Evolutionary conservation across 1,140 invertebrate genomes (phyloP), one percentile per base, ranked within the genome.

Genomic region (Cataglyphis hispanica): DNA sequence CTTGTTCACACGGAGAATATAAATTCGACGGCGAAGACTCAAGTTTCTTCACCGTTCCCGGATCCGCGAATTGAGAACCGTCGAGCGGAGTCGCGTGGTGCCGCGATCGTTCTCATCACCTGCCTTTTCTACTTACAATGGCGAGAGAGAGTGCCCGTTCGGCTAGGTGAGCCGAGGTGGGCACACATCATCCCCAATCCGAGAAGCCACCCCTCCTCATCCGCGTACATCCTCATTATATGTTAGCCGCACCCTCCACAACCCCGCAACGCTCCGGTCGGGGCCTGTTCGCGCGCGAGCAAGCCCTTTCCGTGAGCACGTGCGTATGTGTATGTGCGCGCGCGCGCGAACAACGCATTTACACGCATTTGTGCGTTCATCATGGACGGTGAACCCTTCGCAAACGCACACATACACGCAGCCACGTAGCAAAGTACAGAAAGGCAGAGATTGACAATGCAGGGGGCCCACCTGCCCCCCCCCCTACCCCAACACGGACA

Each of bases 91-190:
- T 95, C 94, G 94, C 93, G 93, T 94, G 93, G 92, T 95, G 86
- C 91, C 93, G 94, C 93, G 94, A 94, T 94, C 93, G 94, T 95
- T 93, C 93, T 94, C 94, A 94, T 95, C 94, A 95, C 94, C 94
- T 95, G 94, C 94, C 93, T 91, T 90, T 88, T 84, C 88, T 86
- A 85, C 85, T 72, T 86, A 95, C 93, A 95, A 95, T 91, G 84
- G 85, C 87, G 89, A 87, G 88, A 90, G 89, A 87, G 88, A 90
- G 89, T 87, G 87, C 88, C 89, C 88, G 90, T 89, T 89, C 91
- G 91, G 84, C 93, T 94, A 91, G 92, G 92, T 92, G 88, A 93
- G 89, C 78, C 86, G 84, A 90, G 91, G 89, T 89, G 66, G 76
- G 67, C 77, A 89, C 85, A 89, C 91, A 75, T 85, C 86, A 89